phyloP scores from a whole-genome alignment of 23 tunicate species.

The Aplidium turbinatum region DNA sequence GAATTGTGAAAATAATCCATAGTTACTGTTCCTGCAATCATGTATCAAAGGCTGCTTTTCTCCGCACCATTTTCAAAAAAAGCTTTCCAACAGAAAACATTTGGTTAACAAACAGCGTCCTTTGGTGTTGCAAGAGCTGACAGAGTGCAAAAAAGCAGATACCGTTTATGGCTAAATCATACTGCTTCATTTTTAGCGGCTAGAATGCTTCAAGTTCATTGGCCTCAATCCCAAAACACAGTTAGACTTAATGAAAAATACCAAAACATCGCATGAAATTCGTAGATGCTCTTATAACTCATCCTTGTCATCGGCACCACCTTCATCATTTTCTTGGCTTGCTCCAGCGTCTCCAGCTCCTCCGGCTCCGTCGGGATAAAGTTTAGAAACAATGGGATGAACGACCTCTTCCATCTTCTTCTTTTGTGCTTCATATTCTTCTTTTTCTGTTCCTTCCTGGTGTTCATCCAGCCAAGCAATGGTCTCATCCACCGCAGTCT shows the following conservation, averaged over 20 bases:
- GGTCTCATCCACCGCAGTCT: constrained; percentile 85
- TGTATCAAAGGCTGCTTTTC: no score
- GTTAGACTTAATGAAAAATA: no score
- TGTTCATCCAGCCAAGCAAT: constrained; percentile 95
- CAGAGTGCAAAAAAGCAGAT: no score
- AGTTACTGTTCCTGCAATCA: no score
- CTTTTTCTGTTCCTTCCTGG: constrained; percentile 83
- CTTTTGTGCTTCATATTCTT: constrained; percentile 86
- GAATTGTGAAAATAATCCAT: no score
- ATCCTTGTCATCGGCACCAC: constrained; percentile 65
- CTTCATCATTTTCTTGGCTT: constrained; percentile 16
- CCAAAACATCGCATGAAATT: no score
- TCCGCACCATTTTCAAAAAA: no score
- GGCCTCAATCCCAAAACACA: neutral
- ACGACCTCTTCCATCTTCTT: constrained; percentile 93
- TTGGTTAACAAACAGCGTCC: no score
- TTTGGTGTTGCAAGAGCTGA: no score
- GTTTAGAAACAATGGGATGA: constrained; percentile 86
- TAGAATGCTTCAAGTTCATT: neutral
- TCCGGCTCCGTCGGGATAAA: constrained; percentile 80
- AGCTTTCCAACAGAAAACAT: no score
- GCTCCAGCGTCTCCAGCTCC: constrained; percentile 41
- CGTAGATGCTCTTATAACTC: constrained; percentile 88
- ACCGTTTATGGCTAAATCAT: no score
- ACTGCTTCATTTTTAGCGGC: no score